Evolutionary conservation across 2,797 vertebrate species (phyloP).

Genomic region (Tinamus major): DNA sequence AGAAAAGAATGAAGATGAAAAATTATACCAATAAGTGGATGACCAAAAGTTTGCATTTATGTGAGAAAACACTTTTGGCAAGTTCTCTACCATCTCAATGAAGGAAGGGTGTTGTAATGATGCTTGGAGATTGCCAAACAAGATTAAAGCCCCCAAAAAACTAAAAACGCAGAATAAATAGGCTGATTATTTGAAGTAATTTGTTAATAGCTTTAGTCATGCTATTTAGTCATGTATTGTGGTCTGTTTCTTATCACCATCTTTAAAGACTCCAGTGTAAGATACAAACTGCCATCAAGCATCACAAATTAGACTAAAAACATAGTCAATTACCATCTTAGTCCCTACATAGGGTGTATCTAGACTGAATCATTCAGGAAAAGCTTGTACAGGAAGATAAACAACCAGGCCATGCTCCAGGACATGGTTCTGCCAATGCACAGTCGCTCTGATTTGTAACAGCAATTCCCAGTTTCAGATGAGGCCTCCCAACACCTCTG

Average conservation of each 20-base stretch:
- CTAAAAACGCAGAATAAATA: slow-evolving; percentile 1
- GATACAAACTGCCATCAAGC: neutral
- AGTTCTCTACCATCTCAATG: neutral
- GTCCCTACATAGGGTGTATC: neutral
- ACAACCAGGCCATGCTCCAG: neutral
- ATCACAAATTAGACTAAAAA: neutral
- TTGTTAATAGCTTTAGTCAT: slow-evolving; percentile 36
- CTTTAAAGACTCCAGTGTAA: neutral
- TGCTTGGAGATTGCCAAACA: neutral
- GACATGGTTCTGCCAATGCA: neutral
- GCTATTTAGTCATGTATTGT: too few relatives aligned
- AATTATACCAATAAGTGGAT: neutral
- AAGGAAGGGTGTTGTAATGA: neutral
- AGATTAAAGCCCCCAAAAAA: neutral
- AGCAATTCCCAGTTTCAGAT: neutral
- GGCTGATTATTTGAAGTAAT: slow-evolving; percentile 12
- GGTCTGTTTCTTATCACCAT: neutral
- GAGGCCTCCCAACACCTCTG: neutral
- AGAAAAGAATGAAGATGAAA: slow-evolving; percentile 25
- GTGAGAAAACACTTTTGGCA: neutral
- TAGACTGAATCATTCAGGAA: neutral
- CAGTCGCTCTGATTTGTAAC: neutral
- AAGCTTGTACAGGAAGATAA: neutral
- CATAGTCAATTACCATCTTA: neutral
- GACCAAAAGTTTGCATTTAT: neutral